Evolutionary conservation across 2,113 vertebrate genomes (phyloP).

Genomic region (Passerina amoena): DNA sequence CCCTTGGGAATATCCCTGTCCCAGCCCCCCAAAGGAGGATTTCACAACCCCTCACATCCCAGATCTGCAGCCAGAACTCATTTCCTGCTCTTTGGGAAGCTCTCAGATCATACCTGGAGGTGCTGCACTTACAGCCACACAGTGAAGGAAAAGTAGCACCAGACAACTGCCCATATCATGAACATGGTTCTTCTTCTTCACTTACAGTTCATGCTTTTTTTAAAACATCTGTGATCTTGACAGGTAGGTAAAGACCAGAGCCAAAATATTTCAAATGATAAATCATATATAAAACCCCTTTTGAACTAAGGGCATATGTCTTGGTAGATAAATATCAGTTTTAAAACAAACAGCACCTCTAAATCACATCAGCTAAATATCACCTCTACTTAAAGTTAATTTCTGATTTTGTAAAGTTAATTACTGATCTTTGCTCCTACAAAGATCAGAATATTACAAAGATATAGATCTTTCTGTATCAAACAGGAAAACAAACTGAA

Average conservation of each 20-base stretch:
- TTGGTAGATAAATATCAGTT: not conserved
- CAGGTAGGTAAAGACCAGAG: not conserved
- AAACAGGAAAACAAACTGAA: not conserved
- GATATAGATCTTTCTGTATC: not conserved
- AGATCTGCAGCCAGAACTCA: not conserved
- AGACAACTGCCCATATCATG: fast-evolving
- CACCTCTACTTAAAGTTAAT: not conserved
- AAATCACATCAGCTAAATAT: not conserved
- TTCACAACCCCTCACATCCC: not conserved
- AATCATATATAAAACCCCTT: not conserved
- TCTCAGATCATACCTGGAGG: not conserved
- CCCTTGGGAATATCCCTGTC: not conserved
- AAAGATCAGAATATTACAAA: not conserved
- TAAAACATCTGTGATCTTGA: not conserved
- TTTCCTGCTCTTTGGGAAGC: not conserved
- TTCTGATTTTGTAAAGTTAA: not conserved
- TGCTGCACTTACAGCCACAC: not conserved
- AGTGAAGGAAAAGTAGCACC: not conserved
- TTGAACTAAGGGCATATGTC: not conserved
- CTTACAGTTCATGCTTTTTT: not conserved
- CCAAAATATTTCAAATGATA: not conserved
- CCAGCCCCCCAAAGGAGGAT: not conserved
- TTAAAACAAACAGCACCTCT: not conserved
- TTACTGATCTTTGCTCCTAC: not conserved
- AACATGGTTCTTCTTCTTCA: not conserved